These are phyloP conservation scores for Nephila pilipes DNA, from an alignment of 1,140 invertebrate genomes.

Conservation along the genomic window DNA sequence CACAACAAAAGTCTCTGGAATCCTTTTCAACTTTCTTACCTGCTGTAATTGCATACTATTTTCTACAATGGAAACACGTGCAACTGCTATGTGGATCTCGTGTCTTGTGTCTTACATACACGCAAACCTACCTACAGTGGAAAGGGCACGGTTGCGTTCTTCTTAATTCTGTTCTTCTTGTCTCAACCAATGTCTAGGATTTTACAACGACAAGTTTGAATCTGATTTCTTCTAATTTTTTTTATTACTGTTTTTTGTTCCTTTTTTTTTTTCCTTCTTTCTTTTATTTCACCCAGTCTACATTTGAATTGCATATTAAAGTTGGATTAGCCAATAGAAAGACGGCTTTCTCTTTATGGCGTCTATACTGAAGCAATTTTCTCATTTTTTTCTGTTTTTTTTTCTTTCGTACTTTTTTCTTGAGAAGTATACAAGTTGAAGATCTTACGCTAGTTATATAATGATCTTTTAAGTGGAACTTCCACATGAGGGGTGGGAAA, in stretches of 20 bases:
- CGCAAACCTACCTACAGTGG: constrained; percentile 47
- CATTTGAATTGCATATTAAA: constrained; percentile 77
- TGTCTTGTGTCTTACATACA: constrained; percentile 70
- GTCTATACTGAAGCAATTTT: constrained; percentile 47
- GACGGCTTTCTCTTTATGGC: not conserved
- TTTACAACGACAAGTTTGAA: constrained; percentile 49
- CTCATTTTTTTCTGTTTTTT: constrained; percentile 30
- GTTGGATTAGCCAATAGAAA: constrained; percentile 66
- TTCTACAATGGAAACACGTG: constrained; percentile 72
- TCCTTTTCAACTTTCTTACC: constrained; percentile 66
- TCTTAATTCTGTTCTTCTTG: constrained; percentile 54
- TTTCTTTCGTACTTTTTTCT: constrained; percentile 12
- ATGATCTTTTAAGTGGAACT: constrained; percentile 69
- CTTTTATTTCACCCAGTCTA: not conserved
- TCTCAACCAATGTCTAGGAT: constrained; percentile 69
- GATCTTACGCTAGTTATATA: constrained; percentile 55
- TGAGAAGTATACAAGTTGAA: constrained; percentile 53
- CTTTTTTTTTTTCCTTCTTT: not conserved
- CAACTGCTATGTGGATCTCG: constrained; percentile 55
- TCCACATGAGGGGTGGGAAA: constrained; percentile 16
- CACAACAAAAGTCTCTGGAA: constrained; percentile 75
- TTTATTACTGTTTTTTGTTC: not conserved
- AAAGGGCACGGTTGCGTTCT: constrained; percentile 30
- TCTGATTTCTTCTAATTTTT: constrained; percentile 41
- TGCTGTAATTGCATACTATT: constrained; percentile 74